Percentiles rank a stretch among this genome's conserved stretches.
Conservation (phyloP, 2,797 vertebrate genomes). For the Macropus fuliginosus region DNA sequence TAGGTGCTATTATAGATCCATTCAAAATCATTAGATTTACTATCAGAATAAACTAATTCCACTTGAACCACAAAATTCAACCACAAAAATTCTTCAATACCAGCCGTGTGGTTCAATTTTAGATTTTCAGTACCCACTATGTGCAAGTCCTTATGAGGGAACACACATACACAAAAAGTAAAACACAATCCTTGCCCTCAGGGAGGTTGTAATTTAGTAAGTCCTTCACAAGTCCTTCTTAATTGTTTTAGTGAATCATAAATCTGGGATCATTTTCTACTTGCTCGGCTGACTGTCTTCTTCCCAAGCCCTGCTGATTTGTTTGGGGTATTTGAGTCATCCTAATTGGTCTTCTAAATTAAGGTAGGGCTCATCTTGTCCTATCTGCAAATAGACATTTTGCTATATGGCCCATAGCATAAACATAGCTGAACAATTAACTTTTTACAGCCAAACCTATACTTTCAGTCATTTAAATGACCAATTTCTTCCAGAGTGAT, state of each 20-base stretch:
- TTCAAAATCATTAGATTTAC: constrained; percentile 67
- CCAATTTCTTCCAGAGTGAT: neutral
- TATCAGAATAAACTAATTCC: constrained; percentile 63
- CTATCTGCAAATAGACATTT: neutral
- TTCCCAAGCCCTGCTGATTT: neutral
- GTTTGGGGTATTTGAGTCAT: constrained; percentile 24
- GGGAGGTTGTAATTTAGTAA: neutral
- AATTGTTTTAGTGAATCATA: constrained; percentile 72
- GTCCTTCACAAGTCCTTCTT: constrained; percentile 65
- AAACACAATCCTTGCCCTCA: neutral
- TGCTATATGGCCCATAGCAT: neutral
- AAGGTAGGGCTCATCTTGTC: neutral
- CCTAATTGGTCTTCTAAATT: constrained; percentile 18
- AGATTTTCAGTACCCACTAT: neutral
- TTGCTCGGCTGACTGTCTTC: constrained; percentile 19
- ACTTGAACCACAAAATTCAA: constrained; percentile 60
- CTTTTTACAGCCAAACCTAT: neutral
- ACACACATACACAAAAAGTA: neutral
- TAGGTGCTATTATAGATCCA: constrained; percentile 41
- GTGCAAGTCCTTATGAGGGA: neutral
- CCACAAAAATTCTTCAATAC: constrained; percentile 72
- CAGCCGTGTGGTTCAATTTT: constrained; percentile 1
- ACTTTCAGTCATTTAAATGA: neutral
- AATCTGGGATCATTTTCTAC: constrained; percentile 65
- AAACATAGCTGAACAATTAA: neutral